phyloP scores from a whole-genome alignment of 2,888 invertebrate species.

The Anagyrus pseudococci region DNA sequence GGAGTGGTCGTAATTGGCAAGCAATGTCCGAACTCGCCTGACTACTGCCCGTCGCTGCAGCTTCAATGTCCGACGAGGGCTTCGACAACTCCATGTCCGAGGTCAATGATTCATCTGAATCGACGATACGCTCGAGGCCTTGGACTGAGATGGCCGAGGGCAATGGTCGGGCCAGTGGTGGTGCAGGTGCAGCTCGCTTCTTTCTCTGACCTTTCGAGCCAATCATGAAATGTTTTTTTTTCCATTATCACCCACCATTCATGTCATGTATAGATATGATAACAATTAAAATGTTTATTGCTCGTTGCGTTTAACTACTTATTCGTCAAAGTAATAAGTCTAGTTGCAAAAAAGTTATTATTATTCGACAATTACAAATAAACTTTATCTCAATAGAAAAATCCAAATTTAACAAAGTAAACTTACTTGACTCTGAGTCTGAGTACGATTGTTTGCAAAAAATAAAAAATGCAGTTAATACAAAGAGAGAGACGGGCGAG shows the following conservation, averaged over 20 bases:
- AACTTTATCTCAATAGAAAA: background rate
- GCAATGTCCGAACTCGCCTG: conserved; percentile 53
- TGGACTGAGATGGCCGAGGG: conserved; percentile 55
- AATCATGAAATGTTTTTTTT: too few relatives aligned
- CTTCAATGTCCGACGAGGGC: conserved; percentile 55
- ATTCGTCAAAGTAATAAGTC: too few relatives aligned
- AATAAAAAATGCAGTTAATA: background rate
- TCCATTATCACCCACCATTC: too few relatives aligned
- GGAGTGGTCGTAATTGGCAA: conserved; percentile 15
- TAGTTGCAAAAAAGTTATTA: too few relatives aligned
- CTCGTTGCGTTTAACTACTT: background rate
- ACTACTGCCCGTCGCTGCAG: conserved; percentile 46
- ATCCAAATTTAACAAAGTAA: background rate
- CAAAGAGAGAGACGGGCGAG: background rate
- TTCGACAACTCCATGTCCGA: conserved; percentile 57
- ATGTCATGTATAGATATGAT: too few relatives aligned
- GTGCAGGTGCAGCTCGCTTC: conserved; percentile 68
- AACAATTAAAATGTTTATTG: too few relatives aligned
- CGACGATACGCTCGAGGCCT: conserved; percentile 56
- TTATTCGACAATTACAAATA: background rate
- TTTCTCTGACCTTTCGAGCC: conserved; percentile 64
- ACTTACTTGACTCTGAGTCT: background rate
- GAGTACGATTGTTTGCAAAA: background rate
- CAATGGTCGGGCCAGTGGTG: conserved; percentile 53
- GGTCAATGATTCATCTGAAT: conserved; percentile 58